Conservation (phyloP, 2,797 vertebrate species). For the Anas bernieri region DNA sequence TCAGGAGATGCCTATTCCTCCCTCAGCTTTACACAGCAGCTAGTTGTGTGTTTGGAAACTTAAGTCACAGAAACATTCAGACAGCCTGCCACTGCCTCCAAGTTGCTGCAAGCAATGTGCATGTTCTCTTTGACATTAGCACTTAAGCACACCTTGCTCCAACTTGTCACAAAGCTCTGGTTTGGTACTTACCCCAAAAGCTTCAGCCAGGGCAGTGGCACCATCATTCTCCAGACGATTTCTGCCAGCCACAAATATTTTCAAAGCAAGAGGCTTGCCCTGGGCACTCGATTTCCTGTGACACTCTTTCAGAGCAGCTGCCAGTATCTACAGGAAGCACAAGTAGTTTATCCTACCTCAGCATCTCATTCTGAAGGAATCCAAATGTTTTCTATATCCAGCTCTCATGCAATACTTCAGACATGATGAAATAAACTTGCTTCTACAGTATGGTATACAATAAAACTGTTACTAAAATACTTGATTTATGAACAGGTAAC, state of each 20-base stretch:
- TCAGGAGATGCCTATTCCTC: neutral
- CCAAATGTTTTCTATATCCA: neutral
- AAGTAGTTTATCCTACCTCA: neutral
- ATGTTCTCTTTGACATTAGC: neutral
- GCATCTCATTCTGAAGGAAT: neutral
- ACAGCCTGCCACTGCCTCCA: neutral
- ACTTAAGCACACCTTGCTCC: neutral
- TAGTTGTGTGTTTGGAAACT: neutral
- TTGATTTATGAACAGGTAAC: neutral
- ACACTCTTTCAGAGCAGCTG: slow-evolving; percentile 88
- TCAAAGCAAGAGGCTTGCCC: slow-evolving; percentile 87
- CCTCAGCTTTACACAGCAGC: neutral
- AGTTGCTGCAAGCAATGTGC: neutral
- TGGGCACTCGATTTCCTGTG: slow-evolving; percentile 84
- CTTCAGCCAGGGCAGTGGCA: slow-evolving; percentile 92
- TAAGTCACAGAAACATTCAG: neutral
- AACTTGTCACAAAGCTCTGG: neutral
- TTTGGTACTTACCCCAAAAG: slow-evolving; percentile 88
- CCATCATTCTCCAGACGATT: slow-evolving; percentile 98
- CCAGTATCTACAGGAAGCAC: slow-evolving; percentile 86
- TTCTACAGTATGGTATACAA: neutral
- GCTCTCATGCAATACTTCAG: neutral
- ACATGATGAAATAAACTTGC: neutral
- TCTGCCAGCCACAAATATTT: slow-evolving; percentile 93
- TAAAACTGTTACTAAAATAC: neutral